Base-by-base conservation (phyloP, 2,797 vertebrate species). In the Silurus aristotelis region DNA sequence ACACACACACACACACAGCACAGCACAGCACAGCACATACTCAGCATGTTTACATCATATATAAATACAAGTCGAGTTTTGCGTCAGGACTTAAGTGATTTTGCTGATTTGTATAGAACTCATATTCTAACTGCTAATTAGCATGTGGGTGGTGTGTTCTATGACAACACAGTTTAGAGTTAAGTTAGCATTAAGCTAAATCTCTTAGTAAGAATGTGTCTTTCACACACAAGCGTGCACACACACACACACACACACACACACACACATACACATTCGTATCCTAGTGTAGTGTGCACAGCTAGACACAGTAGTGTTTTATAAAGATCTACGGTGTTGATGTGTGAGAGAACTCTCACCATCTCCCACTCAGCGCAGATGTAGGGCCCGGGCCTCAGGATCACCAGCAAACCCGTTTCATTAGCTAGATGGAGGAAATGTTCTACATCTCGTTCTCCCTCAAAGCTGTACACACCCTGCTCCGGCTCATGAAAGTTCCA, bases 301-400 rank as follows among this genome's bases (percentile, higher is more conserved):
- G 6, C 10, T 52, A 10, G 48, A 52, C 48, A 52, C 10, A 10
- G 10, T 52, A 10, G 48, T 52, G 48, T 52, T 6, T 52, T 52
- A 52, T 52, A 1, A 52, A 52, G 48, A 52, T 60, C 17, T 60
- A 19, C 58, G 58, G 58, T 60, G 58, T 60, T 14, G 14, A 52
- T 52, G 48, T 52, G 48, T 52, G 48, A 0, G 46, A 1, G 5
- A 9, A 31, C 6, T 8, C 89, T 96, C 90, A 99, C 98, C 98
- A 99, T 99, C 88, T 99, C 98, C 98, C 98, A 99, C 87, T 99
- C 98, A 0, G 98, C 97, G 92, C 98, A 99, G 94, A 99, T 99
- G 93, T 99, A 99, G 2, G 98, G 98, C 81, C 98, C 98, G 0
- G 98, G 97, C 3, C 97, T 96, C 89, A 99, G 93, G 89, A 99